Evolutionary conservation across 2,113 vertebrate species (phyloP), one percentile per base, ranked within the genome.

Genomic region (Chrysemys picta): DNA sequence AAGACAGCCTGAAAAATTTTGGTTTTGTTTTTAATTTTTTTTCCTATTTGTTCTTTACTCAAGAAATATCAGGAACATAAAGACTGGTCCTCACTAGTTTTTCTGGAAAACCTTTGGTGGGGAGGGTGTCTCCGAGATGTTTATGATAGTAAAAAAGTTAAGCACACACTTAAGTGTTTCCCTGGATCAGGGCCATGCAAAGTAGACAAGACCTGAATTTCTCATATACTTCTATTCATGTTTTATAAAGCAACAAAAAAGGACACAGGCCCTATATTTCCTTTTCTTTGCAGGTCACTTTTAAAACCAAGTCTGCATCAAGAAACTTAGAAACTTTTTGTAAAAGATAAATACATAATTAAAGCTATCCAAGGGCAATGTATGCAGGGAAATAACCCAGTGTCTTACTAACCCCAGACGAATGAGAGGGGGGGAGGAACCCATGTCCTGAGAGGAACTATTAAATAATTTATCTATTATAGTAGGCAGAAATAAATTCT

Each of bases 401-500:
- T 78, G 16, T 84, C n/a, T 75, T 91, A 78, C 42, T 25, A 45
- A 27, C 42, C 12, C 38, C 50, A 94, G 47, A n/a, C 82, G 22
- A 84, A 90, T 84, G 10, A 49, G 17, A 90, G 80, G 35, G 80
- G 35, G 76, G 6, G 5, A 91, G 47, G 96, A 95, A 94, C 83
- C 22, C 91, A 2, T 88, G 17, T 82, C 78, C 9, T 90, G 65
- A 27, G 72, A 80, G 8, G 87, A 89, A 35, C 16, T 79, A 4
- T 22, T n/a, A 54, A 54, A 89, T 10, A 24, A 89, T 57, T 89
- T 93, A 35, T 50, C n/a, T 79, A n/a, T 24, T 42, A 87, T 89
- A 69, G 5, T 16, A 84, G 35, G 1, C 56, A 89, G n/a, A 3
- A 59, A 72, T 57, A 80, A 87, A 86, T 49, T 52, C 72, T 47